phyloP scores from a whole-genome alignment of 2,888 invertebrate species.

The Cerastoderma edule region DNA sequence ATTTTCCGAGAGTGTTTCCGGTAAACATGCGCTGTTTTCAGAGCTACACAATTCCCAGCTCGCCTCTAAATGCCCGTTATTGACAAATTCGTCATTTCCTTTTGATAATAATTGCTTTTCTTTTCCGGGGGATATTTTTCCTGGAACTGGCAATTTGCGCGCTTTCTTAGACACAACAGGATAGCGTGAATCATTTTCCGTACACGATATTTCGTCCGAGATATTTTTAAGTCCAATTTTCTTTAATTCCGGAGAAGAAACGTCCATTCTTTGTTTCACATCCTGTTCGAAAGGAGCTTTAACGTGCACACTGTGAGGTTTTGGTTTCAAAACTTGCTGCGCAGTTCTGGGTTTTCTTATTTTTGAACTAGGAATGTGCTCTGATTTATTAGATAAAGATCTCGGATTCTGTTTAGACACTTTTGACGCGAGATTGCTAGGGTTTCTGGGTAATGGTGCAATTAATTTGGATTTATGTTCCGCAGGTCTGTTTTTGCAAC shows the following conservation, averaged over 20 bases:
- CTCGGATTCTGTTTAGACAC: constrained; percentile 26
- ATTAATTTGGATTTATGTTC: constrained; percentile 32
- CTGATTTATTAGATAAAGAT: constrained; percentile 13
- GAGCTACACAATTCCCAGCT: constrained; percentile 1
- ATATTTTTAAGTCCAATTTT: no score
- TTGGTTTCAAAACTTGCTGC: constrained; percentile 11
- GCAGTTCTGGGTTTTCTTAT: not conserved
- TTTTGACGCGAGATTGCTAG: constrained; percentile 26
- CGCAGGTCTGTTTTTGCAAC: not conserved
- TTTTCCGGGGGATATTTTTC: not conserved
- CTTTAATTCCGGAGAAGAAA: no score
- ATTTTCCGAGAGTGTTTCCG: constrained; percentile 9
- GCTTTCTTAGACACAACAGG: no score
- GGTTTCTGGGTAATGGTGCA: constrained; percentile 28
- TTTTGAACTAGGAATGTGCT: not conserved
- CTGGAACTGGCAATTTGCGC: not conserved
- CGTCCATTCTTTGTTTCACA: no score
- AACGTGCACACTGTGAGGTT: no score
- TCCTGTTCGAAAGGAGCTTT: no score
- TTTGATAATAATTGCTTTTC: constrained; percentile 9
- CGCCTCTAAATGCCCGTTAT: constrained; percentile 4
- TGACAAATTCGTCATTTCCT: not conserved
- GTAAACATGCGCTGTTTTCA: constrained; percentile 8
- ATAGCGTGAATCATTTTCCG: no score
- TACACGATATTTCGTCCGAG: no score